phyloP scores from a whole-genome alignment of 2,113 vertebrate genomes.

The Cisticola juncidis region DNA sequence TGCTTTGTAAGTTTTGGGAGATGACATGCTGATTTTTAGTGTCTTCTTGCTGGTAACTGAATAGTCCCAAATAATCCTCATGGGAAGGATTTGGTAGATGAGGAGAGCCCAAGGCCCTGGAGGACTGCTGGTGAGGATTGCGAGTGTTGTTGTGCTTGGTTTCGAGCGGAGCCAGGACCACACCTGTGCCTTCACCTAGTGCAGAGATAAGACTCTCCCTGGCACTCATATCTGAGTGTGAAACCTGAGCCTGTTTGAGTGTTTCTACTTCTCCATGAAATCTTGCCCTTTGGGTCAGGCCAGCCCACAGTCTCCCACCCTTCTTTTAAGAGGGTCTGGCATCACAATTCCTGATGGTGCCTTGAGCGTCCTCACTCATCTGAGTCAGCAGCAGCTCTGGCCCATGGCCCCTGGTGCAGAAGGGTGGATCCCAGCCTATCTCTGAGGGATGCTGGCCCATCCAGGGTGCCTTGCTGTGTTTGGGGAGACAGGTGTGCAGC shows the following conservation, averaged over 20 bases:
- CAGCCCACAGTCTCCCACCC: background rate
- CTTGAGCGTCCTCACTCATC: background rate
- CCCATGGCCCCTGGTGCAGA: background rate
- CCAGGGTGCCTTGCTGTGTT: background rate
- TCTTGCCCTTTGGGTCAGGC: background rate
- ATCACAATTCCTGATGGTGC: background rate
- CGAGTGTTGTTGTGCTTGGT: accelerated
- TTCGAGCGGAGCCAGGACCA: background rate
- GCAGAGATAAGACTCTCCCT: background rate
- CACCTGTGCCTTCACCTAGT: background rate
- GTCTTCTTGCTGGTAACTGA: background rate
- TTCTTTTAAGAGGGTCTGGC: background rate
- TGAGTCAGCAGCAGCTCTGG: background rate
- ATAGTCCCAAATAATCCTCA: background rate
- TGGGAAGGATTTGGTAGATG: background rate
- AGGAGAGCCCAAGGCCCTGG: background rate
- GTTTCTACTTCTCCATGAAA: background rate
- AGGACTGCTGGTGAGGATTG: background rate
- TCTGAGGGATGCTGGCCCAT: background rate
- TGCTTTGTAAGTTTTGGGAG: background rate
- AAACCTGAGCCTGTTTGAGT: background rate
- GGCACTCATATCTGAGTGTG: background rate
- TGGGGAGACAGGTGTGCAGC: background rate
- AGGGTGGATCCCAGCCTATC: background rate
- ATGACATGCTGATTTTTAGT: background rate